Percentiles rank a stretch among this genome's conserved stretches.
Conservation (phyloP, 2,888 invertebrate genomes). For the Dusona sp. region DNA sequence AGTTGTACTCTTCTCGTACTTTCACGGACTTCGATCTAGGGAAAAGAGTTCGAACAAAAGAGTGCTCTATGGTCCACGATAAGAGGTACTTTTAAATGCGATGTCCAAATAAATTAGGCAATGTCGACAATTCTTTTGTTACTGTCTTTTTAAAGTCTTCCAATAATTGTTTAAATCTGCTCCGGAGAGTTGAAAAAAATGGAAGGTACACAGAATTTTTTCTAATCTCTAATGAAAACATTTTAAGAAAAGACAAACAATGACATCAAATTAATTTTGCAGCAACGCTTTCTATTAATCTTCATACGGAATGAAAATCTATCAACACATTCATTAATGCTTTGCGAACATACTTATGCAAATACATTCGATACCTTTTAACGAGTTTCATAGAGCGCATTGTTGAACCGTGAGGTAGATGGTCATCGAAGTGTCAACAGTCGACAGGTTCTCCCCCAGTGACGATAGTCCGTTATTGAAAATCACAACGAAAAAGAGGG, state of each 20-base stretch:
- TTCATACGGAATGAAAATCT: constrained; percentile 20
- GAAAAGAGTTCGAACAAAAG: constrained; percentile 30
- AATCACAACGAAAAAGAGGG: not conserved
- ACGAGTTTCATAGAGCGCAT: constrained; percentile 43
- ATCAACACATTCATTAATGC: constrained; percentile 24
- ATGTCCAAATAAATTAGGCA: not conserved
- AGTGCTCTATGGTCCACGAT: not conserved
- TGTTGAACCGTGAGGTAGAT: constrained; percentile 36
- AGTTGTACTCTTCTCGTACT: constrained; percentile 7
- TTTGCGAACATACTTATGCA: not conserved
- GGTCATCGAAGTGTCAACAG: constrained; percentile 57
- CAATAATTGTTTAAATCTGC: not conserved
- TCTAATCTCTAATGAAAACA: not conserved
- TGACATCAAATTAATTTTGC: not conserved
- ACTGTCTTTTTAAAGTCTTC: not conserved
- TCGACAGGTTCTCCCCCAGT: constrained; percentile 33
- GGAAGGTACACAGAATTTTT: not conserved
- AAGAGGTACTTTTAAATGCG: not conserved
- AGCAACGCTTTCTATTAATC: not conserved
- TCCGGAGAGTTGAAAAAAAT: not conserved
- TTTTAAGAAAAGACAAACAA: not conserved
- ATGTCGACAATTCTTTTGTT: not conserved
- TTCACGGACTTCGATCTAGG: constrained; percentile 10
- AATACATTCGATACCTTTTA: constrained; percentile 31
- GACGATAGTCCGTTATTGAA: constrained; percentile 20